These are phyloP conservation scores for Aphidius gifuensis DNA, from an alignment of 1,140 invertebrate species.

Conservation along the genomic window DNA sequence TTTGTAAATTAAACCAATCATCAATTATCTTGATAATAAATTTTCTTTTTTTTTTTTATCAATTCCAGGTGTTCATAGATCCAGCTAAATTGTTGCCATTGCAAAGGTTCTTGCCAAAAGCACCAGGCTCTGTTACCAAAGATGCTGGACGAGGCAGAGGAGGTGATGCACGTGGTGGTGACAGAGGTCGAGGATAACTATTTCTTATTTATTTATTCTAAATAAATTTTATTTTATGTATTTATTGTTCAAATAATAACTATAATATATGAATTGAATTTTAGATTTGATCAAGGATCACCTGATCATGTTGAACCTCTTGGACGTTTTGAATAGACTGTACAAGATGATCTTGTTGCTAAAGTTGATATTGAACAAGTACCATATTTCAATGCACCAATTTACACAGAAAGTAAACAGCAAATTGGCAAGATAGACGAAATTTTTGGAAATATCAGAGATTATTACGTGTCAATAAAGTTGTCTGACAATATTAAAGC, in stretches of 20 bases:
- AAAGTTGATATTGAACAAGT: constrained; percentile 91
- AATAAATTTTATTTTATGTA: too few relatives aligned
- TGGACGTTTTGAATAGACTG: constrained; percentile 81
- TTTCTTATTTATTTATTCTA: background rate
- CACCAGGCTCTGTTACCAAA: constrained; percentile 62
- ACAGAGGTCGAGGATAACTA: constrained; percentile 46
- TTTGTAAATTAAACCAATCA: constrained; percentile 11
- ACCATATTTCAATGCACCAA: constrained; percentile 97
- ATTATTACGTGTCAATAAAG: constrained; percentile 95
- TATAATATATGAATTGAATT: constrained; percentile 12
- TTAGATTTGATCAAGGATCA: constrained; percentile 71
- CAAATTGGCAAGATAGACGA: constrained; percentile 99
- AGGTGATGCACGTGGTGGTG: constrained; percentile 56
- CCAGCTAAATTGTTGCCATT: constrained; percentile 89
- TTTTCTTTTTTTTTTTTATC: constrained; percentile 16
- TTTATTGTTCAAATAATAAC: too few relatives aligned
- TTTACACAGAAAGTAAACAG: constrained; percentile 95
- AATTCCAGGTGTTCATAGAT: constrained; percentile 76
- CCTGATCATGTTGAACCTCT: constrained; percentile 80
- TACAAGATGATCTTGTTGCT: constrained; percentile 91
- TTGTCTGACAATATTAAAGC: constrained; percentile 89
- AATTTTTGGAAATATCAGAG: constrained; percentile 92
- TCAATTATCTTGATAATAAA: constrained; percentile 13
- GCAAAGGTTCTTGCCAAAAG: constrained; percentile 81
- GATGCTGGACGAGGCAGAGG: constrained; percentile 55